phyloP scores from a whole-genome alignment of 2,888 invertebrate species.

The Notodonta dromedarius region DNA sequence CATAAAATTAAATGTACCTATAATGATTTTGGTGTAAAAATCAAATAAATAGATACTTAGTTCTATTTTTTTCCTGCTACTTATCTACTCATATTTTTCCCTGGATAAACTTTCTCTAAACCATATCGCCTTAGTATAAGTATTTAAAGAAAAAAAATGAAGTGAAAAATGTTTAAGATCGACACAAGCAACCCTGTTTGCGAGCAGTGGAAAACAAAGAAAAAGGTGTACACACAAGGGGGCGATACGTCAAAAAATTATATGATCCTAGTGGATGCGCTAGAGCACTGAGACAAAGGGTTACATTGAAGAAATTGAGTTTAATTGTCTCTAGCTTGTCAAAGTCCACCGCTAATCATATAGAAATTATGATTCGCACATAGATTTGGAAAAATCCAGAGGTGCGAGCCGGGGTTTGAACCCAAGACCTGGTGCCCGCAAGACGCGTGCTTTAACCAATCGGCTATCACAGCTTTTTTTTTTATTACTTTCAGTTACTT shows the following conservation, averaged over 20 bases:
- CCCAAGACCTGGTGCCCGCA: too few species aligned
- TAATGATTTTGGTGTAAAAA: too few species aligned
- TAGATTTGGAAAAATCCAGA: too few species aligned
- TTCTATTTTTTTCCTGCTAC: too few species aligned
- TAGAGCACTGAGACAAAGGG: slow-evolving; percentile 15
- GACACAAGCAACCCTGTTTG: slow-evolving; percentile 60
- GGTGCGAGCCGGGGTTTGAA: too few species aligned
- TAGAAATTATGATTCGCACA: too few species aligned
- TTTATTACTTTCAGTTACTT: too few species aligned
- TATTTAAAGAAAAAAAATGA: slow-evolving; percentile 11
- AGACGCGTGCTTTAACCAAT: too few species aligned
- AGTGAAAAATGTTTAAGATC: slow-evolving; percentile 31
- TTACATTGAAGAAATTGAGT: not conserved
- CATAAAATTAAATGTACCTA: too few species aligned
- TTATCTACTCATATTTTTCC: too few species aligned
- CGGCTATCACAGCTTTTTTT: too few species aligned
- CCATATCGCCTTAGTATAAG: not conserved
- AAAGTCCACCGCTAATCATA: not conserved
- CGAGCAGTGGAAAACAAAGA: slow-evolving; percentile 59
- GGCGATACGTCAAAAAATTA: slow-evolving; percentile 70
- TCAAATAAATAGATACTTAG: too few species aligned
- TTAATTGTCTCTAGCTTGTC: not conserved
- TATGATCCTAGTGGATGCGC: slow-evolving; percentile 47
- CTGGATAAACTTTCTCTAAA: not conserved
- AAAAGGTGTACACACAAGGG: slow-evolving; percentile 63